Base-by-base conservation (phyloP, 2,113 vertebrate genomes). In the Phalacrocorax carbo region DNA sequence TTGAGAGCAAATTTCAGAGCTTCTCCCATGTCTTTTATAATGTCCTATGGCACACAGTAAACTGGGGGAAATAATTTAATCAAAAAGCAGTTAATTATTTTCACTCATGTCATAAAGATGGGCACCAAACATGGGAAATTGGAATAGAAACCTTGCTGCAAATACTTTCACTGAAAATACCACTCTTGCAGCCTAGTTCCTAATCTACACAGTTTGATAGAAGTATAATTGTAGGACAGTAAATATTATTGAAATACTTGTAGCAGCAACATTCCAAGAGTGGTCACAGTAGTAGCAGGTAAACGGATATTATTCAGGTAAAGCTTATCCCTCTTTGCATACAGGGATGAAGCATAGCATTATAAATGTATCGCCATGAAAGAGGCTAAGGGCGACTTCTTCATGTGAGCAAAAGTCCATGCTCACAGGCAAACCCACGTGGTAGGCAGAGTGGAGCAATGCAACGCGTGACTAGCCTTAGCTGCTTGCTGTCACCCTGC, bases 21-120 rank as follows among this genome's bases (percentile, higher is more conserved):
- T 44, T 73, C 12, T 60, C 61, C 62, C 26, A 72, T 46, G 38
- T 82, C 51, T 89, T 86, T 65, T 40, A 10, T 21, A 69, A 54
- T 15, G 27, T 78, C 34, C 65, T 90, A 27, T 71, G 62, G 66
- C 7, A 14, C 40, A 52, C 12, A 65, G 44, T 57, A 95, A 95
- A 93, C 68, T 30, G 48, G 57, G 38, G 40, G 30, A 26, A 94
- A 91, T 57, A 76, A 85, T 40, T 91, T 93, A 3, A 85, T 62
- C 62, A 85, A 72, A 52, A 58, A 91, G 76, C 29, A 96, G 76
- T 77, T 94, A 73, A 93, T 86, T 94, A 81, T 92, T 93, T 93
- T 96, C 86, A 90, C 30, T 94, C 27, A 32, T 70, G 51, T 61
- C 60, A 51, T 61, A 86, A 77, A 90, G 36, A 88, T 51, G 73